A percentile compares a stretch with the other conserved stretches of the same genome.
Conservation (phyloP, 2,888 invertebrate genomes). For the Magallana nippona region DNA sequence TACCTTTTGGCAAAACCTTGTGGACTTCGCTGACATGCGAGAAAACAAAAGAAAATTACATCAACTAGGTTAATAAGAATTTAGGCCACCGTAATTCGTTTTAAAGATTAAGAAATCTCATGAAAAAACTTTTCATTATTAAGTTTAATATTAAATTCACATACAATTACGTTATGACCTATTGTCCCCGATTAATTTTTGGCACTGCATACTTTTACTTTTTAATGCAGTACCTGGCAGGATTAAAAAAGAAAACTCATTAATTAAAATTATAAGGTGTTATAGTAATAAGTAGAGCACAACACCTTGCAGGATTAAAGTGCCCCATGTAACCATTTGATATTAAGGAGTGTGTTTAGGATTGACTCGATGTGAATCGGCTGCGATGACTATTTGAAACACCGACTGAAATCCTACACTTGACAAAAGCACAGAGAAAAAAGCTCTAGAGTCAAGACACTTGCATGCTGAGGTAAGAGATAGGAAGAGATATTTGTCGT, state of each 20-base stretch:
- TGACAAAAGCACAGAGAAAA: neutral
- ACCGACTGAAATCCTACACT: neutral
- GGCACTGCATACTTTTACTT: neutral
- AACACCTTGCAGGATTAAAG: neutral
- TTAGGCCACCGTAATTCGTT: neutral
- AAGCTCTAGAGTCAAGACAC: too few relatives aligned
- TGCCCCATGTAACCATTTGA: neutral
- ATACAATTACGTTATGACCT: neutral
- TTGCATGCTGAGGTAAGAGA: neutral
- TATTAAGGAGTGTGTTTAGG: neutral
- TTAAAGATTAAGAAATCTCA: neutral
- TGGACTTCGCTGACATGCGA: neutral
- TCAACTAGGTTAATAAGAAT: neutral
- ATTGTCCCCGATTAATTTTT: conserved; percentile 10
- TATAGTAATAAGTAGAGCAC: conserved; percentile 18
- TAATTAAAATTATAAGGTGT: conserved; percentile 8
- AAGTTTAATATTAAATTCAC: neutral
- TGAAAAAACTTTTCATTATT: neutral
- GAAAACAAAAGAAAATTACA: neutral
- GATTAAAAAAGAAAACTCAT: neutral
- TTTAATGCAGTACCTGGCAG: neutral
- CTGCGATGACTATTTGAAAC: neutral
- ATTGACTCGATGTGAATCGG: neutral
- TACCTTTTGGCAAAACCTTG: too few relatives aligned
- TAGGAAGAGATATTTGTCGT: neutral